A percentile compares a stretch with the other conserved stretches of the same genome.
Conservation (phyloP, 2,797 vertebrate genomes). For the Hemitrygon akajei region DNA sequence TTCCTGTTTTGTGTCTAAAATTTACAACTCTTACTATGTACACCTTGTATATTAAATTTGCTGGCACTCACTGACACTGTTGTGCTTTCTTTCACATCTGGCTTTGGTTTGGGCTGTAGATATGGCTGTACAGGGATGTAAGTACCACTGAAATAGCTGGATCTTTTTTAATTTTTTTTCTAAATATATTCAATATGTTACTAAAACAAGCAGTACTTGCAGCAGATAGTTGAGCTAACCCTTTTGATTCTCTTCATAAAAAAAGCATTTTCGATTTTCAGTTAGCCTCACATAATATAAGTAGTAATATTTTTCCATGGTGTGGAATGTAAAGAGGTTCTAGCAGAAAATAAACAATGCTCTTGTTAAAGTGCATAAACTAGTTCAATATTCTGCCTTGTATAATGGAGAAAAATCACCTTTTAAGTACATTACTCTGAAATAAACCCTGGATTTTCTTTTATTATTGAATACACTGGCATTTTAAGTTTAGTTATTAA, state of each 20-base stretch:
- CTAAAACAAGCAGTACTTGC: slow-evolving; percentile 23
- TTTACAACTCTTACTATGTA: slow-evolving; percentile 73
- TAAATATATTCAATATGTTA: slow-evolving; percentile 31
- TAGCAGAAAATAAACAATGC: background rate
- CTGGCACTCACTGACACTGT: slow-evolving; percentile 98
- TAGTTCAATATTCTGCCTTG: background rate
- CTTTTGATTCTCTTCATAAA: slow-evolving; percentile 31
- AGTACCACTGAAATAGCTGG: slow-evolving; percentile 80
- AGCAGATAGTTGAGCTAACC: slow-evolving; percentile 10
- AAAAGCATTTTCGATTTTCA: background rate
- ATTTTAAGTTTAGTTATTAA: slow-evolving; percentile 31
- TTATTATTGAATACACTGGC: background rate
- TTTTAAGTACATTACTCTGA: background rate
- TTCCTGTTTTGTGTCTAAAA: slow-evolving; percentile 72
- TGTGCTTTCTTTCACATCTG: slow-evolving; percentile 98
- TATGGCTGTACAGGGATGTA: slow-evolving; percentile 99
- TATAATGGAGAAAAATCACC: background rate
- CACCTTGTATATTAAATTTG: slow-evolving; percentile 74
- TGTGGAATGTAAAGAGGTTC: background rate
- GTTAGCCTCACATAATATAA: background rate
- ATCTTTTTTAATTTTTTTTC: slow-evolving; percentile 22
- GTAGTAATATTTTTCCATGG: background rate
- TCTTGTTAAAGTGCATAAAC: background rate
- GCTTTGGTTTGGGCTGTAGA: slow-evolving; percentile 97
- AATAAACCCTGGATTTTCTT: background rate